phyloP scores from a whole-genome alignment of 2,113 vertebrate genomes.

The Pelobates fuscus region DNA sequence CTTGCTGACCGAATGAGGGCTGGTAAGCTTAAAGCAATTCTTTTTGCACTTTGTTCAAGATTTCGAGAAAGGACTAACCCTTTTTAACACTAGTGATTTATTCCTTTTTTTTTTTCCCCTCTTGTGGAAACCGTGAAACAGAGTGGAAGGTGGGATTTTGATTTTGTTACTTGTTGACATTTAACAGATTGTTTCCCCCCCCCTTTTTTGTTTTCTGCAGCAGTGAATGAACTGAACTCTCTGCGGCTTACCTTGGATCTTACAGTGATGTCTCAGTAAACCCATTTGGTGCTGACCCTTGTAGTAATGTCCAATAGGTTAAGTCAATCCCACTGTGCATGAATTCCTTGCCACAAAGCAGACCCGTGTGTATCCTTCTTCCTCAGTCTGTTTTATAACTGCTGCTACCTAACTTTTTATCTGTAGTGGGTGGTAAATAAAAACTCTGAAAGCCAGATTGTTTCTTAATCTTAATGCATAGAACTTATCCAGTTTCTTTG shows the following conservation, averaged over 20 bases:
- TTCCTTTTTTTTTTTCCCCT: conserved; percentile 6
- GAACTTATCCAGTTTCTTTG: no score
- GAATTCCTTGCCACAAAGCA: not conserved
- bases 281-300: not conserved
- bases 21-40: conserved; percentile 52
- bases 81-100: conserved; percentile 72
- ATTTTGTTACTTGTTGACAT: no score
- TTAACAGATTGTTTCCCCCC: not conserved
- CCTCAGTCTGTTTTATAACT: not conserved
- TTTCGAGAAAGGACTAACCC: conserved; percentile 53
- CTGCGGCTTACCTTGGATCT: conserved; percentile 1
- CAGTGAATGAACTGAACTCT: not conserved
- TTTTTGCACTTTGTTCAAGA: conserved; percentile 73
- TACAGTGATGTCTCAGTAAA: not conserved
- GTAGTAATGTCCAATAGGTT: not conserved
- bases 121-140: conserved; percentile 2
- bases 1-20: conserved; percentile 33
- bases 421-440: not conserved
- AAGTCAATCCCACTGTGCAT: not conserved
- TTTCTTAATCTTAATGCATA: no score
- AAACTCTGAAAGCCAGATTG: no score
- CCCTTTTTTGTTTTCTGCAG: not conserved
- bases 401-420: not conserved
- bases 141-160: not conserved
- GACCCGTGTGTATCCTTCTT: not conserved